Conservation (phyloP, 2,888 invertebrate species). For the Cheilosia grossa region DNA sequence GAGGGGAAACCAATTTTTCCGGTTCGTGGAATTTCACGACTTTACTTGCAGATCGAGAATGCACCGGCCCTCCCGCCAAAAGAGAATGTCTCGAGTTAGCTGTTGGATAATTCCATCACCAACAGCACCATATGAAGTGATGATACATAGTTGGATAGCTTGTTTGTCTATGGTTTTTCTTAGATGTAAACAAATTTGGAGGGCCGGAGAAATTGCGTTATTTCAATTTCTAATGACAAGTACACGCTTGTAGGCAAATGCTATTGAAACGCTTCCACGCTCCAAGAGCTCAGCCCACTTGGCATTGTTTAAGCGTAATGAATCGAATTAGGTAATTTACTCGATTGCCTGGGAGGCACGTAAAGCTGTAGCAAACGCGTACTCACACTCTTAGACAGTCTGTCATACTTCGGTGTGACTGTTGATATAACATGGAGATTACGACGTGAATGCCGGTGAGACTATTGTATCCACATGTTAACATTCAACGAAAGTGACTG, state of each 20-base stretch:
- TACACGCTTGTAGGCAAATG: conserved; percentile 3
- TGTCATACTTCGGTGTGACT: conserved; percentile 22
- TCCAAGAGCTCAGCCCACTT: conserved; percentile 18
- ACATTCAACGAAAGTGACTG: background rate
- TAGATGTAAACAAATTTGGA: background rate
- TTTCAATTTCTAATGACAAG: conserved; percentile 40
- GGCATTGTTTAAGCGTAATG: conserved; percentile 44
- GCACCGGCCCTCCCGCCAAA: conserved; percentile 3
- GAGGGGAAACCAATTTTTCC: conserved; percentile 35
- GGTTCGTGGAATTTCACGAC: conserved; percentile 27
- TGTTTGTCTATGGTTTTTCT: background rate
- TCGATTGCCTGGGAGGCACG: conserved; percentile 20
- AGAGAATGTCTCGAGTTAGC: conserved; percentile 33
- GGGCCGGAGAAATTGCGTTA: conserved; percentile 19
- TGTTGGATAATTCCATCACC: conserved; percentile 16
- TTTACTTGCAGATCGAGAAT: conserved; percentile 18
- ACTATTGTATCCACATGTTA: background rate
- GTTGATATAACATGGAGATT: conserved; percentile 12
- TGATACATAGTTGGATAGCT: conserved; percentile 27
- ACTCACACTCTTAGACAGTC: too few species aligned
- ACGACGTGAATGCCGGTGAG: conserved; percentile 15
- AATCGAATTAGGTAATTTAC: conserved; percentile 35
- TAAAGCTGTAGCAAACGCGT: background rate
- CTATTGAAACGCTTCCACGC: conserved; percentile 30
- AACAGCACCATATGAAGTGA: conserved; percentile 13